These are phyloP conservation scores for Autographa gamma DNA, from an alignment of 2,888 invertebrate species.

Conservation along the genomic window DNA sequence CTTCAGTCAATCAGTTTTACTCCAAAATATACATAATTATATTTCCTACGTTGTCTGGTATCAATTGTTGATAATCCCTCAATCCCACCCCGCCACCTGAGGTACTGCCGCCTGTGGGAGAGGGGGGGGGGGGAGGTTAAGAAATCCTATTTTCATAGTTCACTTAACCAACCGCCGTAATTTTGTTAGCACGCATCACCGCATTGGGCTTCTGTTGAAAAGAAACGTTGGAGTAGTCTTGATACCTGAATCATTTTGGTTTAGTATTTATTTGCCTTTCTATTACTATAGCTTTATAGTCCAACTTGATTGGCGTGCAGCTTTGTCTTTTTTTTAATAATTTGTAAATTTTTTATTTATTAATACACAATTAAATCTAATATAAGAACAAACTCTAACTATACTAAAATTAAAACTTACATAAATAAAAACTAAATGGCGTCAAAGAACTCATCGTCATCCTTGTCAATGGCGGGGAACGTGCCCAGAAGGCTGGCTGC, in stretches of 20 bases:
- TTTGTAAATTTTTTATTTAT: no score
- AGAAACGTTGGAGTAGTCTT: constrained; percentile 58
- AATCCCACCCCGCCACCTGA: constrained; percentile 80
- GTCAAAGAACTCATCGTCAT: no score
- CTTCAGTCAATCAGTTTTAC: constrained; percentile 30
- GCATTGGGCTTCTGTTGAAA: constrained; percentile 83
- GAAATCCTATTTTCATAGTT: constrained; percentile 89
- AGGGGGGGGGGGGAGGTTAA: constrained; percentile 68
- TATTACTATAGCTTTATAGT: background rate
- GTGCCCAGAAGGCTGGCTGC: no score
- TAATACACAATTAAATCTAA: no score
- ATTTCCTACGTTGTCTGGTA: constrained; percentile 55
- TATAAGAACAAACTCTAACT: no score
- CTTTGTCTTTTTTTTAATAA: no score
- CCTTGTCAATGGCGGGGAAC: no score
- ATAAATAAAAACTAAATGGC: no score
- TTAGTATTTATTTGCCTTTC: no score
- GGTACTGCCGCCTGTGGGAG: constrained; percentile 60
- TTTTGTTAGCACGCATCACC: constrained; percentile 84
- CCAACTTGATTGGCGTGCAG: background rate
- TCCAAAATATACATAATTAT: constrained; percentile 50
- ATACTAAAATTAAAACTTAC: no score
- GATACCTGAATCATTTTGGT: constrained; percentile 66
- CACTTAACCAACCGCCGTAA: constrained; percentile 85
- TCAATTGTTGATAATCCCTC: constrained; percentile 82